A percentile compares a stretch with the other conserved stretches of the same genome.
phyloP scores from a whole-genome alignment of 64 coral and sea anemone genomes.

The Porites lutea region DNA sequence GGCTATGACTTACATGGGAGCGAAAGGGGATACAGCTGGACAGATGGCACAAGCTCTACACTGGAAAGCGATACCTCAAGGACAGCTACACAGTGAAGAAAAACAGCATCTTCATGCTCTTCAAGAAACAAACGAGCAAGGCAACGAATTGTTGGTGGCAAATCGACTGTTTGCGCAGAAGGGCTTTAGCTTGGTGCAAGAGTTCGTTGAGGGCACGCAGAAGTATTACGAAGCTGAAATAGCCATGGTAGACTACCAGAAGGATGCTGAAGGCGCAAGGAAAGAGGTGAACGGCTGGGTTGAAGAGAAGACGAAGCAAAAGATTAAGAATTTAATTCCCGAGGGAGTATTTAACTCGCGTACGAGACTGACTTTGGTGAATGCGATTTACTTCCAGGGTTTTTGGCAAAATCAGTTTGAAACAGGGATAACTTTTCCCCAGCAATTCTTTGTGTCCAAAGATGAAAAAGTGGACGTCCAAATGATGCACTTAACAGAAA shows the following conservation, averaged over 20 bases:
- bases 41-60: constrained; percentile 66
- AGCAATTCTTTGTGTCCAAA: not conserved
- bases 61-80: constrained; percentile 33
- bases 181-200: constrained; percentile 35
- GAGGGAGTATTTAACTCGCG: constrained; percentile 33
- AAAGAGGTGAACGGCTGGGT: constrained; percentile 88
- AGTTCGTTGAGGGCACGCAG: constrained; percentile 51
- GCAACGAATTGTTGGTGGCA: constrained; percentile 52
- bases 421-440: not conserved
- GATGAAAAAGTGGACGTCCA: constrained; percentile 10
- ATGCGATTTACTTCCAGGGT: constrained; percentile 92
- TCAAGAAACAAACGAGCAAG: not conserved
- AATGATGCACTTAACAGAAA: constrained; percentile 53
- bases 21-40: constrained; percentile 65
- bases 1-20: constrained; percentile 74
- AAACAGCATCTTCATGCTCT: constrained; percentile 45
- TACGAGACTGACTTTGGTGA: constrained; percentile 73
- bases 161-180: constrained; percentile 78
- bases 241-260: constrained; percentile 71
- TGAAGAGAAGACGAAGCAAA: constrained; percentile 78
- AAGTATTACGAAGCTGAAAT: constrained; percentile 74
- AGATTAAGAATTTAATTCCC: constrained; percentile 74
- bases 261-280: constrained; percentile 53
- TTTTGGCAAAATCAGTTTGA: constrained; percentile 63
- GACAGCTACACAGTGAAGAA: constrained; percentile 41